Percentiles rank a stretch among this genome's conserved stretches.
Evolutionary conservation across 1,140 invertebrate genomes (phyloP).

Genomic region (Hypsibius dujardini): DNA sequence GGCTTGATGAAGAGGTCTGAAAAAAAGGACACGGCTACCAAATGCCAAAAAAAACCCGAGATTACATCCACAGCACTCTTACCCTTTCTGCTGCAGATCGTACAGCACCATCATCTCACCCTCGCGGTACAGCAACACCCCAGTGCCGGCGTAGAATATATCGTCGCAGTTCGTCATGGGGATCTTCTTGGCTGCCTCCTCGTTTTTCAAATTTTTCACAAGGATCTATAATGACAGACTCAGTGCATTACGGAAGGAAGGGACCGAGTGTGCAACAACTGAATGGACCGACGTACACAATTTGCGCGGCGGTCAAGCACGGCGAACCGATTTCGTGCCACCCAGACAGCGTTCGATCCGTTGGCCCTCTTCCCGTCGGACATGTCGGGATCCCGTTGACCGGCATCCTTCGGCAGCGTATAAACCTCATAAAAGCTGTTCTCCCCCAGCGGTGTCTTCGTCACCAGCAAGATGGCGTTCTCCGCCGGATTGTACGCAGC

Average conservation of each 20-base stretch:
- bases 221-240: slow-evolving; percentile 46
- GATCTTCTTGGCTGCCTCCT: slow-evolving; percentile 77
- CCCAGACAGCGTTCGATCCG: slow-evolving; percentile 88
- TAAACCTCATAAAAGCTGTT: slow-evolving; percentile 89
- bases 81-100: slow-evolving; percentile 89
- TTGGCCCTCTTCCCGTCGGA: slow-evolving; percentile 63
- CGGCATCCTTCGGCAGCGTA: slow-evolving; percentile 56
- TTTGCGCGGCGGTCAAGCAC: slow-evolving; percentile 57
- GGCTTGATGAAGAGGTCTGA: slow-evolving; percentile 42
- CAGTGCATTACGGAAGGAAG: no score
- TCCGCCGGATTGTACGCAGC: slow-evolving; percentile 90
- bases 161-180: slow-evolving; percentile 77
- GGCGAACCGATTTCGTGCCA: slow-evolving; percentile 93
- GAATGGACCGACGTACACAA: no score
- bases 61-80: slow-evolving; percentile 22
- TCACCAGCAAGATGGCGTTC: slow-evolving; percentile 66
- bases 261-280: no score
- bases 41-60: slow-evolving; percentile 22
- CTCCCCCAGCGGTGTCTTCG: slow-evolving; percentile 49
- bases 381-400: slow-evolving; percentile 37
- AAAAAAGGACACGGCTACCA: slow-evolving; percentile 12
- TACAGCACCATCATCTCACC: slow-evolving; percentile 72
- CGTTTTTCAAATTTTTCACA: slow-evolving; percentile 95
- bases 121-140: slow-evolving; percentile 78
- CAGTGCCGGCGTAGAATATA: slow-evolving; percentile 95